Evolutionary conservation across 1,140 invertebrate genomes (phyloP).

Genomic region (Stegodyphus mimosarum): DNA sequence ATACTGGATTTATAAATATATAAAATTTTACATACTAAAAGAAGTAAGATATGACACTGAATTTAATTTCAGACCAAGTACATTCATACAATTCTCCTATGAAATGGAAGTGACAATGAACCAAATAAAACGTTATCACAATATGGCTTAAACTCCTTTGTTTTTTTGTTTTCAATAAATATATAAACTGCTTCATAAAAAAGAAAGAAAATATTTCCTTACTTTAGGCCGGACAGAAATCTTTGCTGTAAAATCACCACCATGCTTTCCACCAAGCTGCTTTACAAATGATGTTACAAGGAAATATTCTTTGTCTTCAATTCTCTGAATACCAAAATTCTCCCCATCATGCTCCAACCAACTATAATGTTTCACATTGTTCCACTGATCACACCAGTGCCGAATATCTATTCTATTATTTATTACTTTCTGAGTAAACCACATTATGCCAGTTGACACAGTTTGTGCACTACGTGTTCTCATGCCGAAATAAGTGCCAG

Average conservation of each 20-base stretch:
- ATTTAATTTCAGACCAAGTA: no score
- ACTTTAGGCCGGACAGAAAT: slow-evolving; percentile 75
- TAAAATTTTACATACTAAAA: no score
- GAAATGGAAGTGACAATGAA: no score
- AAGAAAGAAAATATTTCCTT: background rate
- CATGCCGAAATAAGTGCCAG: slow-evolving; percentile 75
- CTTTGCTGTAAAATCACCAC: slow-evolving; percentile 92
- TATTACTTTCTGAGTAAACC: slow-evolving; percentile 81
- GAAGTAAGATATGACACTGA: no score
- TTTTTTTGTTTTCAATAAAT: no score
- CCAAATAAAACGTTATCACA: no score
- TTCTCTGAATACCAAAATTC: slow-evolving; percentile 91
- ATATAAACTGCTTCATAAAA: no score
- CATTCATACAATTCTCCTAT: no score
- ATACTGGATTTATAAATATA: no score
- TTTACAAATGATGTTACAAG: slow-evolving; percentile 92
- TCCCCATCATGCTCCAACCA: slow-evolving; percentile 94
- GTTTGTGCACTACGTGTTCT: slow-evolving; percentile 90
- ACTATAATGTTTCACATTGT: slow-evolving; percentile 81
- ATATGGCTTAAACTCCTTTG: no score
- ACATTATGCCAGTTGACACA: slow-evolving; percentile 93
- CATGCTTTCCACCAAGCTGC: slow-evolving; percentile 79
- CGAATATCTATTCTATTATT: slow-evolving; percentile 68
- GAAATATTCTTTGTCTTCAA: slow-evolving; percentile 81
- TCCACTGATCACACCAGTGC: slow-evolving; percentile 94